phyloP scores from a whole-genome alignment of 2,797 vertebrate genomes.

The Falco peregrinus region DNA sequence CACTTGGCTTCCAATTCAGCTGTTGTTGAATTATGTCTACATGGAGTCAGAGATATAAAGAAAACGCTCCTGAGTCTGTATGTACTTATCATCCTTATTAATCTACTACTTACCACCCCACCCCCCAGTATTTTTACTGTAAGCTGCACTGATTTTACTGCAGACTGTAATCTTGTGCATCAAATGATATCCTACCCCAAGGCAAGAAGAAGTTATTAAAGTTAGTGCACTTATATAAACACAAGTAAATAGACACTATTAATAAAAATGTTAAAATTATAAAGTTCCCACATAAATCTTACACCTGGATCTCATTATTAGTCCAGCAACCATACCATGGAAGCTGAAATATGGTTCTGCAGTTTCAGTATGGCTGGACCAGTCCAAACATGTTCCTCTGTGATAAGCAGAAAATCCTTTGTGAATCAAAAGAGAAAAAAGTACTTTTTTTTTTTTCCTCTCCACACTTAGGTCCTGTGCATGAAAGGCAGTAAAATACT shows the following conservation, averaged over 20 bases:
- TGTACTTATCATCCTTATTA: neutral
- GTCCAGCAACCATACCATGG: neutral
- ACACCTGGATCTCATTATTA: neutral
- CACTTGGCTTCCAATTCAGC: neutral
- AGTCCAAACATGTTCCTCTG: neutral
- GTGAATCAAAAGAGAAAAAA: neutral
- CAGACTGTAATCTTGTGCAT: neutral
- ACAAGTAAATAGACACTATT: neutral
- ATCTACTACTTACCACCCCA: rapidly evolving
- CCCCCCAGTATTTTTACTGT: rapidly evolving
- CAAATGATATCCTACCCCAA: neutral
- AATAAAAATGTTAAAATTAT: neutral
- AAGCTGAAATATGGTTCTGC: neutral
- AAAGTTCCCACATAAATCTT: neutral
- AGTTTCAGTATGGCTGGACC: neutral
- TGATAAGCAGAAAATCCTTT: neutral
- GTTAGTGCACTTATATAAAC: neutral
- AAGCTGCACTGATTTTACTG: neutral
- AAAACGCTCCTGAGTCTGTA: neutral
- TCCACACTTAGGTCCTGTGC: neutral
- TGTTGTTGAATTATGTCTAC: neutral
- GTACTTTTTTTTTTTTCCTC: neutral
- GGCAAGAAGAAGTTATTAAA: neutral
- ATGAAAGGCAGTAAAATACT: neutral
- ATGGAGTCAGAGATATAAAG: neutral